These are phyloP conservation scores for Phoebastria nigripes DNA, from an alignment of 2,797 vertebrate species.

Conservation along the genomic window DNA sequence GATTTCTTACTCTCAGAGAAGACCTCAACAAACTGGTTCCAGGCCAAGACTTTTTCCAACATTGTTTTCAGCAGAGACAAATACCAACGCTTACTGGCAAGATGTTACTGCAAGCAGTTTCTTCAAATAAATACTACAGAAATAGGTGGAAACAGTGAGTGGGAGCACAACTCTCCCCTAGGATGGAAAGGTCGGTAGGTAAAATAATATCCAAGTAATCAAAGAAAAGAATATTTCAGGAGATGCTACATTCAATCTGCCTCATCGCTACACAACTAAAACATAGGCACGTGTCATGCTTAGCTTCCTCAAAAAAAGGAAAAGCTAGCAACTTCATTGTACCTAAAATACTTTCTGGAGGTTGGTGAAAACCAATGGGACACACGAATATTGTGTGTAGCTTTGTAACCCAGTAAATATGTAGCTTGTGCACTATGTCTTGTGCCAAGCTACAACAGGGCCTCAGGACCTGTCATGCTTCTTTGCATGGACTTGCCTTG, in stretches of 20 bases:
- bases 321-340: background rate
- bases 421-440: too few species aligned
- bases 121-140: background rate
- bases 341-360: background rate
- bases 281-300: rapidly evolving
- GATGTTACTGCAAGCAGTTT: background rate
- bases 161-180: background rate
- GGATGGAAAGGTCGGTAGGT: background rate
- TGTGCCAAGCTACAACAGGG: too few species aligned
- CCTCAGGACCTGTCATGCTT: background rate
- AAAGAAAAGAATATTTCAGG: background rate
- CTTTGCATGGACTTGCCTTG: too few species aligned
- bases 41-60: background rate
- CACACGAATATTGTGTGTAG: background rate
- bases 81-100: background rate
- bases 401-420: background rate
- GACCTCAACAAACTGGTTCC: background rate
- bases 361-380: background rate
- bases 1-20: background rate
- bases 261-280: background rate
- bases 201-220: background rate
- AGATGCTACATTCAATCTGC: background rate
- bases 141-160: background rate
- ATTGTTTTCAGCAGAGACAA: background rate
- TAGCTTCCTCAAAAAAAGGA: background rate